Evolutionary conservation across 2,797 vertebrate species (phyloP).

Genomic region (Mus caroli): DNA sequence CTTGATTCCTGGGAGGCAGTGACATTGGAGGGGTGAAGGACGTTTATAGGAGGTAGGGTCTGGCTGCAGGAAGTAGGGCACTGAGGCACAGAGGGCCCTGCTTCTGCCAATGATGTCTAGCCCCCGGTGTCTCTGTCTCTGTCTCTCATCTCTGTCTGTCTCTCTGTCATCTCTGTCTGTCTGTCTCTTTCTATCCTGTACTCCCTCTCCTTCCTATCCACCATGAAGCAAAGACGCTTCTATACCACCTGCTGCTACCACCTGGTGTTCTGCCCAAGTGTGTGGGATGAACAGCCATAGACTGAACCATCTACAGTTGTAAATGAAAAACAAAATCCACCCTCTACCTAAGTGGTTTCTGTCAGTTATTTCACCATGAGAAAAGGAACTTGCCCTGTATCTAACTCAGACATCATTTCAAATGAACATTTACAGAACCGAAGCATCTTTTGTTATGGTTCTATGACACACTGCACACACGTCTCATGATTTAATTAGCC

Average conservation of each 20-base stretch:
- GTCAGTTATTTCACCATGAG: background rate
- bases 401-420: constrained; percentile 31
- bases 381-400: background rate
- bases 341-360: background rate
- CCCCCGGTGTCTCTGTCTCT: background rate
- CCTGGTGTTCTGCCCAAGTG: background rate
- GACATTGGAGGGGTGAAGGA: too few species aligned
- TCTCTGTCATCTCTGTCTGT: background rate
- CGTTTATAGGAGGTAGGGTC: background rate
- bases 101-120: background rate
- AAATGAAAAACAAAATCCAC: background rate
- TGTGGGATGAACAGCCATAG: fast-evolving
- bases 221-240: background rate
- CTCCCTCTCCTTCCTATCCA: background rate
- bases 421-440: background rate
- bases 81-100: background rate
- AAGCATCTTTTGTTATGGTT: background rate
- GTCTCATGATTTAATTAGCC: background rate
- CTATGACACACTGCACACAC: background rate
- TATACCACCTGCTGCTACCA: background rate
- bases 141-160: background rate
- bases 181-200: background rate
- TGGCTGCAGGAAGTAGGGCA: background rate
- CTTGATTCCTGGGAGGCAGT: background rate
- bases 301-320: background rate